Evolutionary conservation across 1,140 invertebrate genomes (phyloP), one percentile per base, ranked within the genome.

Genomic region (Sweltsa coloradensis): DNA sequence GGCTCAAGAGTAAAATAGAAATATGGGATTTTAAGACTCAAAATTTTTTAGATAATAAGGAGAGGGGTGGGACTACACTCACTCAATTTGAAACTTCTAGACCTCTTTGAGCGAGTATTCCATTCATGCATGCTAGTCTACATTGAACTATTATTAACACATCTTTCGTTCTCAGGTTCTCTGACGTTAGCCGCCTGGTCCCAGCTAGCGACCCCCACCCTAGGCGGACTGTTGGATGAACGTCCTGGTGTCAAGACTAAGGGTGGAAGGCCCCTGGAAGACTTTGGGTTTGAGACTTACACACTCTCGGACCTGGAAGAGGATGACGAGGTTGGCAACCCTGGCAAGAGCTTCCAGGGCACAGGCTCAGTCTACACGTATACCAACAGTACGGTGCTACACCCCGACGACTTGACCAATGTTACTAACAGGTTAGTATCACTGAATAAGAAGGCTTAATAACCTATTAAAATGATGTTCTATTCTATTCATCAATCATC

Each of bases 151-250:
- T n/a, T n/a, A n/a, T n/a, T n/a, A n/a, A n/a, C n/a, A n/a, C n/a
- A n/a, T n/a, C n/a, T n/a, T n/a, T n/a, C n/a, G n/a, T n/a, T n/a
- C n/a, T n/a, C n/a, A n/a, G n/a, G n/a, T 11, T 94, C 90, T 0
- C 78, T 85, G 53, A 95, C 89, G 0, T 64, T 96, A 31, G 86
- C 90, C 60, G 85, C 94, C 43, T 98, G 94, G 94, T 86, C 89
- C 37, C 81, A 88, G 50, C 71, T 97, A 14, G 93, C 94, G 13
- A 93, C 89, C 24, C 93, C 94, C 23, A 88, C 89, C 31, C 74
- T 96, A 51, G 85, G 87, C 47, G 88, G 88, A 23, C 68, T 97
- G 26, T 66, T 97, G 48, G 92, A 96, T 58, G 85, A 89, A 40
- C 72, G 89, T 47, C 89, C 91, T 2, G 91, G 93, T 5, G 89